A percentile compares a stretch with the other conserved stretches of the same genome.
Conservation (phyloP, 2,888 invertebrate species). For the Eumerus sabulonum region DNA sequence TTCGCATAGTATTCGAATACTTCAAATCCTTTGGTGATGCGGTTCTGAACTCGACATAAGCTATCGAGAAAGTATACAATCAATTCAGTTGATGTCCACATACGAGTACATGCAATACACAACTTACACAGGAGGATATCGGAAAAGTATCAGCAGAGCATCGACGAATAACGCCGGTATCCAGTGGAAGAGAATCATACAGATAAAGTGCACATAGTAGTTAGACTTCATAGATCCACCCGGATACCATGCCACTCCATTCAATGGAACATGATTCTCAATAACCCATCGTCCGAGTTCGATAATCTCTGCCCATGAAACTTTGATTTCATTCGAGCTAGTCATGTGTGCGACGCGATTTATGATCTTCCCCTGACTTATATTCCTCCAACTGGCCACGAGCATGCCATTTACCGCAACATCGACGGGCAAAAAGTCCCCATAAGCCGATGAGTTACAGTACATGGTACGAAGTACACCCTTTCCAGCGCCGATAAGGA, state of each 20-base stretch:
- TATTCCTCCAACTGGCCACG: slow-evolving; percentile 75
- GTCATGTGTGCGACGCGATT: slow-evolving; percentile 85
- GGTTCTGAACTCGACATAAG: slow-evolving; percentile 89
- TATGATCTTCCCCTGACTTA: slow-evolving; percentile 71
- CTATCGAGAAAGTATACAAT: slow-evolving; percentile 78
- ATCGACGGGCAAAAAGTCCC: slow-evolving; percentile 90
- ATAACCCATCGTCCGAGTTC: slow-evolving; percentile 88
- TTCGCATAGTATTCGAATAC: slow-evolving; percentile 95
- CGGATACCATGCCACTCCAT: slow-evolving; percentile 91
- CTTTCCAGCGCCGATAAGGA: slow-evolving; percentile 90
- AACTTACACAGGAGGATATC: slow-evolving; percentile 93
- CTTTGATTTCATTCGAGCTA: slow-evolving; percentile 88
- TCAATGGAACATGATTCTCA: slow-evolving; percentile 89
- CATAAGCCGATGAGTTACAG: slow-evolving; percentile 87
- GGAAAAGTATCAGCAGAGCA: slow-evolving; percentile 86
- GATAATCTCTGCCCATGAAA: slow-evolving; percentile 94
- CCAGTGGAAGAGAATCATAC: slow-evolving; percentile 92
- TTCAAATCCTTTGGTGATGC: slow-evolving; percentile 91
- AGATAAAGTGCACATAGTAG: slow-evolving; percentile 88
- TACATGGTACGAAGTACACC: slow-evolving; percentile 94
- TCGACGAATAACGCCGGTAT: slow-evolving; percentile 94
- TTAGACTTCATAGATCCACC: slow-evolving; percentile 93
- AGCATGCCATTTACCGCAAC: slow-evolving; percentile 86
- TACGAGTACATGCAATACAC: neutral
- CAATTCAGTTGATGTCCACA: neutral